Conservation (phyloP, 2,888 invertebrate genomes). For the Rotaria macrura region DNA sequence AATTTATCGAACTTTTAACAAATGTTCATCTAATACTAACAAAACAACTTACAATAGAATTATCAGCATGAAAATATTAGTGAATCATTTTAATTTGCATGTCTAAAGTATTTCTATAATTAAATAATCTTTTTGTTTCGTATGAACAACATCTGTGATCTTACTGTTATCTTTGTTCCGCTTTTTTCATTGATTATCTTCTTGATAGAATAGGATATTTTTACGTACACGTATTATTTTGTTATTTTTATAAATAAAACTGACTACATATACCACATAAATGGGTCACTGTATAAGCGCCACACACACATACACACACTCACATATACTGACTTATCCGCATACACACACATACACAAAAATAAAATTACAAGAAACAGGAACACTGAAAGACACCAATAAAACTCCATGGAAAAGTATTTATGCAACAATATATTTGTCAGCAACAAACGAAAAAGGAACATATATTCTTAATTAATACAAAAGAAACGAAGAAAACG, state of each 20-base stretch:
- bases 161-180: too few species aligned
- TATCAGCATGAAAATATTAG: too few species aligned
- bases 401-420: background rate
- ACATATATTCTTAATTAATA: background rate
- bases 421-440: background rate
- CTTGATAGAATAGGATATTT: too few species aligned
- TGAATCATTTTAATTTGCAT: too few species aligned
- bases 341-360: background rate
- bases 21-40: too few species aligned
- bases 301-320: background rate
- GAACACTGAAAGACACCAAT: constrained; percentile 4
- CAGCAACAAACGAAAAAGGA: background rate
- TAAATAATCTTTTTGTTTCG: too few species aligned
- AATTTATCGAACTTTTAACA: too few species aligned
- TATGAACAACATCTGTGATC: too few species aligned
- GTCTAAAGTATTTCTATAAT: too few species aligned
- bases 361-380: background rate
- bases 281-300: background rate
- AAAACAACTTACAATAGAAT: too few species aligned
- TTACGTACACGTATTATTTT: background rate
- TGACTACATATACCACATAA: background rate
- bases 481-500: background rate
- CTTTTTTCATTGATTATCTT: too few species aligned
- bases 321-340: background rate
- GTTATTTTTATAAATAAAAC: background rate